Base-by-base conservation (phyloP, 2,797 vertebrate species). In the Bufotes viridis region DNA sequence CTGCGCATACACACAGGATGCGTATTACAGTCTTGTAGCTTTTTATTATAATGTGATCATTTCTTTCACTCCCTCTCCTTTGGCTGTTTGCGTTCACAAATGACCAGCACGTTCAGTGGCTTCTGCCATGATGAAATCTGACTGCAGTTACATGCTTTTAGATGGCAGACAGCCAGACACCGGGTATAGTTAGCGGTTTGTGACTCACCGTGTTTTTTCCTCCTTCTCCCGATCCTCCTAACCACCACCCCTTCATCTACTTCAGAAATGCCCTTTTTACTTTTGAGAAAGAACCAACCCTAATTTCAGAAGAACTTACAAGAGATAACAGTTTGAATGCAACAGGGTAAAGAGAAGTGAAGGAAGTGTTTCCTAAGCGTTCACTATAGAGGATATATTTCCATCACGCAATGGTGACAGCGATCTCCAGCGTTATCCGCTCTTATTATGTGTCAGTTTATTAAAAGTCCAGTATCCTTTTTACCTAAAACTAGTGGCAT, bases 291-390 rank as follows among this genome's bases (percentile, higher is more conserved):
- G 49, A 58, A 61, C 22, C 79, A 69, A 72, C 34, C 51, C 81
- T 26, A 61, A 60, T 63, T 80, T 88, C 67, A 5, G 58, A 76
- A 82, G 79, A 82, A 76, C 9, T 87, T 58, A 20, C 13, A 70
- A 67, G 14, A 60, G 18, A 83, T 67, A 78, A 26, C 81, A 57
- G 51, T 20, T 78, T 69, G 67, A 61, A 83, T 63, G 29, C 57
- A 78, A n/a, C 65, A 24, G 34, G 20, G 24, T 70, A 60, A 24
- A 51, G 57, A 78, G 86, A 87, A 81, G 78, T 72, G 20, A 49
- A 70, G 78, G 63, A 82, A 87, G 86, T 51, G 72, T 76, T 87
- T 87, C 86, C 57, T 20, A 82, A 82, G 78, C 63, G 78, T 74
- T 24, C 17, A 8, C n/a, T 1, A 4, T 26, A 7, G 49, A n/a